Evolutionary conservation across 1,140 invertebrate species (phyloP).

Genomic region (Anagrus nilaparvatae): DNA sequence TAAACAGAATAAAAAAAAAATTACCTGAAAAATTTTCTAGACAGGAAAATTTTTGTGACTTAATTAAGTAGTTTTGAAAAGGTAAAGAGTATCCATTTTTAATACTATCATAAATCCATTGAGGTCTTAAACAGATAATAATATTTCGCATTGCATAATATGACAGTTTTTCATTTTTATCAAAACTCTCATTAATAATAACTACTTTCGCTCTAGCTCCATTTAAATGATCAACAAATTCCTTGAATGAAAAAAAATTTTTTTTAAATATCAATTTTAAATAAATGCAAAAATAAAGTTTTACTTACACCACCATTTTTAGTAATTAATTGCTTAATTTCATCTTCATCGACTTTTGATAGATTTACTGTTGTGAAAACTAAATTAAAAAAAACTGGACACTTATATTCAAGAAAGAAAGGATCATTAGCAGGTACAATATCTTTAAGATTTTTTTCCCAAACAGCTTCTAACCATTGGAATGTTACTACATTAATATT

Average conservation of each 20-base stretch:
- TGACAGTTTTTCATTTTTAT: conserved; percentile 66
- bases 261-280: background rate
- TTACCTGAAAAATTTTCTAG: conserved; percentile 35
- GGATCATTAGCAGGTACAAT: conserved; percentile 52
- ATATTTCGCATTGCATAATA: conserved; percentile 64
- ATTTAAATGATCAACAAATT: conserved; percentile 28
- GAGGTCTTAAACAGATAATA: conserved; percentile 57
- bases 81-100: conserved; percentile 61
- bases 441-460: conserved; percentile 54
- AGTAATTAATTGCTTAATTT: conserved; percentile 59
- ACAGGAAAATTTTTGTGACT: conserved; percentile 43
- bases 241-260: conserved; percentile 20
- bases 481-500: conserved; percentile 65
- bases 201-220: conserved; percentile 29
- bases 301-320: conserved; percentile 57
- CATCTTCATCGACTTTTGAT: conserved; percentile 50
- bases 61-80: conserved; percentile 52
- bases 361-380: conserved; percentile 70
- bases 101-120: conserved; percentile 71
- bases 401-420: conserved; percentile 53
- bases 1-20: conserved; percentile 1
- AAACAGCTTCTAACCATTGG: conserved; percentile 69
- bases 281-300: too few relatives aligned
- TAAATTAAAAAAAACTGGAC: conserved; percentile 69
- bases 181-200: conserved; percentile 34